Evolutionary conservation across 2,113 vertebrate species (phyloP).

Genomic region (Oryzias celebensis): DNA sequence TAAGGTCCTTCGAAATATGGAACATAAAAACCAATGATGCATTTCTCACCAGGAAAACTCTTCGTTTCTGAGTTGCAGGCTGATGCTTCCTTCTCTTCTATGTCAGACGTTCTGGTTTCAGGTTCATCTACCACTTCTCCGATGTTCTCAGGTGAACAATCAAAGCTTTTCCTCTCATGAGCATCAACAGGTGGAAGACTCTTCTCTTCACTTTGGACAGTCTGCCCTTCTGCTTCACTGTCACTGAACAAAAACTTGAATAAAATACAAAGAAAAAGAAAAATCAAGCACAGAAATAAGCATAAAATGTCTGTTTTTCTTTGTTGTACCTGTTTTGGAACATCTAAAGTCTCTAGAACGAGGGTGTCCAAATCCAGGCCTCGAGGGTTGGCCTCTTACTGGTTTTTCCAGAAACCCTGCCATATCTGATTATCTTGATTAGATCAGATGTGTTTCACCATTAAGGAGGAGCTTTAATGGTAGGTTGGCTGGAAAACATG

Average conservation of each 20-base stretch:
- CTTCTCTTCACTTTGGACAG: conserved; percentile 6
- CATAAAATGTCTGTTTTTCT: background rate
- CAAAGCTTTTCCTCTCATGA: background rate
- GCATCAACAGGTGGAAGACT: background rate
- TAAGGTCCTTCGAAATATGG: no score
- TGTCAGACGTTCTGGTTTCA: background rate
- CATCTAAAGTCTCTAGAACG: background rate
- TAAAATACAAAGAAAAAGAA: background rate
- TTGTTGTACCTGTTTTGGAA: conserved; percentile 25
- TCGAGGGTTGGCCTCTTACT: no score
- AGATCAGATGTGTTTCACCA: no score
- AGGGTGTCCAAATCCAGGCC: no score
- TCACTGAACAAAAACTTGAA: background rate
- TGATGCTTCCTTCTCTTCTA: background rate
- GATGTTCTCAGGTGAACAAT: conserved; percentile 15
- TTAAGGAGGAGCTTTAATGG: no score
- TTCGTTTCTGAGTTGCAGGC: background rate
- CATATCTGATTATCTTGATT: no score
- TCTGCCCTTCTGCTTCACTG: conserved; percentile 1
- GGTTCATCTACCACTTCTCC: conserved; percentile 5
- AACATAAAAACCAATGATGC: no score
- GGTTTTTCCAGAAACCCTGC: no score
- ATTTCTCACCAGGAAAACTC: conserved; percentile 32
- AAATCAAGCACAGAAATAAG: background rate
- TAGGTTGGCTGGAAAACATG: no score